phyloP scores from a whole-genome alignment of 2,797 vertebrate species.

The Morus bassanus region DNA sequence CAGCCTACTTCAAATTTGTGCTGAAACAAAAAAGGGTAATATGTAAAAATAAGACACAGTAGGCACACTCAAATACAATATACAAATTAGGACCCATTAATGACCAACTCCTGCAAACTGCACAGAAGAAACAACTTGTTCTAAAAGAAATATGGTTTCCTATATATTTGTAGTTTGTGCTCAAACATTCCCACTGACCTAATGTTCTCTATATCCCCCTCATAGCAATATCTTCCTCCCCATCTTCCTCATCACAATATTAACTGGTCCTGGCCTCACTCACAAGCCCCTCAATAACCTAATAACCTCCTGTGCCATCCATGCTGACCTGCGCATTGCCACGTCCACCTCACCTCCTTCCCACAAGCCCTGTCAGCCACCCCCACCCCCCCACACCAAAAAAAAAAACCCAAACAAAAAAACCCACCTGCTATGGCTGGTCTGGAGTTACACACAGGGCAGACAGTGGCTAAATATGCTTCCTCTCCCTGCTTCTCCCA shows the following conservation, averaged over 20 bases:
- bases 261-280: neutral
- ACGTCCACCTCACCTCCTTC: neutral
- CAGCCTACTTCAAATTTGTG: neutral
- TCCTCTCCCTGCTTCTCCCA: neutral
- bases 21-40: neutral
- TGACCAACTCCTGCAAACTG: neutral
- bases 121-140: neutral
- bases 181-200: neutral
- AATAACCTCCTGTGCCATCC: neutral
- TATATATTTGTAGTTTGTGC: neutral
- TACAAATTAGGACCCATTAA: neutral
- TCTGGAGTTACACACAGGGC: neutral
- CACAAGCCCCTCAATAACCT: neutral
- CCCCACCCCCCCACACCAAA: no score
- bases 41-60: neutral
- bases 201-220: neutral
- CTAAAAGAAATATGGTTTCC: neutral
- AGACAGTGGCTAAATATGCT: neutral
- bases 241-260: neutral
- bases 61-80: neutral
- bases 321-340: neutral
- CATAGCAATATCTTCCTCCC: neutral
- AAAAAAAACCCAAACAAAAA: no score
- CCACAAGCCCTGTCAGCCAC: rapidly evolving
- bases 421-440: neutral